phyloP scores from a whole-genome alignment of 2,888 invertebrate genomes.

The Drosophila tanythrix region DNA sequence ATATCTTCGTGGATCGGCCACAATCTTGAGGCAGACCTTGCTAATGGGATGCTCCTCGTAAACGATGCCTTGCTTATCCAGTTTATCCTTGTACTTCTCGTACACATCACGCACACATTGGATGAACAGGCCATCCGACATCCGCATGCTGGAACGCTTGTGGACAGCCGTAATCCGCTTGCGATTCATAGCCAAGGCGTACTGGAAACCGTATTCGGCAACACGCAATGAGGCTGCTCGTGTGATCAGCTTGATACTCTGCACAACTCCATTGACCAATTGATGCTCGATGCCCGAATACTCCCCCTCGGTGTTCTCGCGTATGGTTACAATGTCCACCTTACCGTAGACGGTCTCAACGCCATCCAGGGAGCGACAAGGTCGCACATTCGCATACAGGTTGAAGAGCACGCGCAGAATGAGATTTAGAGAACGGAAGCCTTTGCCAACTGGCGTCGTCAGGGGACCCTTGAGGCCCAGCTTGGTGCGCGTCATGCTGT shows the following conservation, averaged over 20 bases:
- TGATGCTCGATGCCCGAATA: slow-evolving; percentile 99
- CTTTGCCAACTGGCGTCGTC: slow-evolving; percentile 99
- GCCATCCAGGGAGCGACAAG: slow-evolving; percentile 97
- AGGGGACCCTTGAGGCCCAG: slow-evolving; percentile 98
- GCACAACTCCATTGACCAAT: slow-evolving; percentile 98
- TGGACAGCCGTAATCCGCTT: slow-evolving; percentile 98
- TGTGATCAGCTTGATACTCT: slow-evolving; percentile 99
- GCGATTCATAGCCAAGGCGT: slow-evolving; percentile 94
- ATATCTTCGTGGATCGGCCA: slow-evolving; percentile 96
- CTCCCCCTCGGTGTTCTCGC: slow-evolving; percentile 99
- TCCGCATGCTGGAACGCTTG: slow-evolving; percentile 99
- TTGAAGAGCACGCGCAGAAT: slow-evolving; percentile 98
- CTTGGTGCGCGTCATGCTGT: slow-evolving; percentile 97
- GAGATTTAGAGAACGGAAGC: slow-evolving; percentile 98
- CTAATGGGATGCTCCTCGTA: slow-evolving; percentile 99
- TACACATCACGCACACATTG: slow-evolving; percentile 97
- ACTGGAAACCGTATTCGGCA: slow-evolving; percentile 98
- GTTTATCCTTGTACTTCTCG: slow-evolving; percentile 88
- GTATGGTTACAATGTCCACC: slow-evolving; percentile 98
- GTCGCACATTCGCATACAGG: slow-evolving; percentile 97
- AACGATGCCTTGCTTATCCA: slow-evolving; percentile 89
- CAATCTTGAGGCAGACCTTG: slow-evolving; percentile 99
- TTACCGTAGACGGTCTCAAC: slow-evolving; percentile 97
- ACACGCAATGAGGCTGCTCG: slow-evolving; percentile 97
- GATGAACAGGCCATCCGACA: slow-evolving; percentile 99